Conservation (phyloP, 2,113 vertebrate species). For the Tylochromis polylepis region DNA sequence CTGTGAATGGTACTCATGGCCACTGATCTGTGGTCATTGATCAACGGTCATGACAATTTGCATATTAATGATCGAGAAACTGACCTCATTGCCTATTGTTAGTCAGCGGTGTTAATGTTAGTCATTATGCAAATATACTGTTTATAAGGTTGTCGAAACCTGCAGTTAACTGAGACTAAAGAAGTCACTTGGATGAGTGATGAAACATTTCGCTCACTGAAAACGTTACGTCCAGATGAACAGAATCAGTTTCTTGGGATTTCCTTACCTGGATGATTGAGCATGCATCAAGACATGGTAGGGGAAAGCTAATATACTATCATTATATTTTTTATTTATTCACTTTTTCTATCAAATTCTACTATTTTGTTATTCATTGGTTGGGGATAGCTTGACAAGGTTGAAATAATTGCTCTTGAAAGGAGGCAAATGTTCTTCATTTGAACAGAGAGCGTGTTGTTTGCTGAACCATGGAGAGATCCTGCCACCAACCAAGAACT, state of each 20-base stretch:
- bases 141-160: background rate
- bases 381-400: slow-evolving; percentile 42
- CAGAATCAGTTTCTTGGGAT: background rate
- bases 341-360: background rate
- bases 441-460: slow-evolving; percentile 31
- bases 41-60: too few relatives aligned
- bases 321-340: background rate
- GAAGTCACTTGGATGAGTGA: background rate
- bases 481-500: slow-evolving; percentile 42
- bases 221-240: background rate
- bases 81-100: background rate
- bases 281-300: background rate
- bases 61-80: background rate
- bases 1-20: background rate
- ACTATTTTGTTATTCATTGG: slow-evolving; percentile 35
- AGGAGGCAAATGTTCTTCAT: slow-evolving; percentile 53
- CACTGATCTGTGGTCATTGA: too few relatives aligned
- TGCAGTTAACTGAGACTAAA: too few relatives aligned
- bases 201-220: background rate
- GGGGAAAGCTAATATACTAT: background rate
- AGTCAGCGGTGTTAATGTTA: background rate
- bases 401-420: slow-evolving; percentile 65
- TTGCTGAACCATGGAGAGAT: slow-evolving; percentile 67
- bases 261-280: background rate
- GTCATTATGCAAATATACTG: background rate